A percentile compares a stretch with the other conserved stretches of the same genome.
phyloP scores from a whole-genome alignment of 2,888 invertebrate species.

The Chloromyia formosa region DNA sequence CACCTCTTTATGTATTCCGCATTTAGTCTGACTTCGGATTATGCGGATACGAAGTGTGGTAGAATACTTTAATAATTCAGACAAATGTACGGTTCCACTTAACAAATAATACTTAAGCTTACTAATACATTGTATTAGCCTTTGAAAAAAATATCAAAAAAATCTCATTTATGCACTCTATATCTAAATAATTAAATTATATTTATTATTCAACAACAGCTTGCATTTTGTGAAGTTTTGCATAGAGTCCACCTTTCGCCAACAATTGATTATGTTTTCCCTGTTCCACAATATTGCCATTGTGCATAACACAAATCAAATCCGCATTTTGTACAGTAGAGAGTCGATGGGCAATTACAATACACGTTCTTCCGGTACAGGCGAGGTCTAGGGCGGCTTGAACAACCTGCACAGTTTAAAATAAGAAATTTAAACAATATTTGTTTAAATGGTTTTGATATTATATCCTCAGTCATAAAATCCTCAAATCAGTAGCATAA shows the following conservation, averaged over 20 bases:
- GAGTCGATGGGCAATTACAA: slow-evolving; percentile 86
- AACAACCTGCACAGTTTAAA: slow-evolving; percentile 66
- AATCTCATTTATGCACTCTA: too few relatives aligned
- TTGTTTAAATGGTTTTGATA: neutral
- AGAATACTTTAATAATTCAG: too few relatives aligned
- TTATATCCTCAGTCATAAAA: neutral
- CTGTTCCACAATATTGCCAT: slow-evolving; percentile 77
- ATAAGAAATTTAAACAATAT: neutral
- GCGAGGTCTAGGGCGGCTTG: slow-evolving; percentile 87
- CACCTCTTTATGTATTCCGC: too few relatives aligned
- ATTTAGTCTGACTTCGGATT: too few relatives aligned
- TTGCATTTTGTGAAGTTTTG: slow-evolving; percentile 72
- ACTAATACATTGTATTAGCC: too few relatives aligned
- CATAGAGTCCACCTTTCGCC: slow-evolving; percentile 70
- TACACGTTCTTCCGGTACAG: slow-evolving; percentile 80
- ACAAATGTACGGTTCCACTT: too few relatives aligned
- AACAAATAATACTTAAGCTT: too few relatives aligned
- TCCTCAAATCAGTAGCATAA: too few relatives aligned
- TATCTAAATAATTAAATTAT: too few relatives aligned
- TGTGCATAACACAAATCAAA: slow-evolving; percentile 82
- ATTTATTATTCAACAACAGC: slow-evolving; percentile 48
- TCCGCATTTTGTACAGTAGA: slow-evolving; percentile 85
- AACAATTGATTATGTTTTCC: slow-evolving; percentile 81
- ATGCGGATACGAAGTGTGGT: too few relatives aligned
- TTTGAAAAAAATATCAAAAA: too few relatives aligned